Evolutionary conservation across 2,888 invertebrate genomes (phyloP).

Genomic region (Hemicrepidius hirtus): DNA sequence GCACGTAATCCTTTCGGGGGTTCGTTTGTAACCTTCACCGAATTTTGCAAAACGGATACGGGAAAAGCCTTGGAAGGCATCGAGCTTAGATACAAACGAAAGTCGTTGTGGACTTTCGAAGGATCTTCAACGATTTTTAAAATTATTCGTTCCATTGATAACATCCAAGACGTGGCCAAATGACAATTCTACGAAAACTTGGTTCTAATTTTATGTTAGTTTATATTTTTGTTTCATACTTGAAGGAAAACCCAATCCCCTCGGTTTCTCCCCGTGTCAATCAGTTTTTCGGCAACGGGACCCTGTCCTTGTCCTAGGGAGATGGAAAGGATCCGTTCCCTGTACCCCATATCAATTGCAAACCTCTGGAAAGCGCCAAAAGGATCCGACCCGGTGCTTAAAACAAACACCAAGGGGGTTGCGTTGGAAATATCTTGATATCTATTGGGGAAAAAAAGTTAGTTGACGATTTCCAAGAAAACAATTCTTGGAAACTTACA

Average conservation of each 20-base stretch:
- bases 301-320: conserved; percentile 95
- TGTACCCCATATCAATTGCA: conserved; percentile 83
- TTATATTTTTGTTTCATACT: conserved; percentile 72
- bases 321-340: conserved; percentile 84
- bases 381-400: conserved; percentile 93
- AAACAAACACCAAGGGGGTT: conserved; percentile 89
- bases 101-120: conserved; percentile 80
- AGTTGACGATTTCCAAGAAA: too few species aligned
- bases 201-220: not conserved
- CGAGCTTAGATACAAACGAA: conserved; percentile 90
- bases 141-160: conserved; percentile 85
- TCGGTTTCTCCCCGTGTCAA: conserved; percentile 79
- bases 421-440: conserved; percentile 82
- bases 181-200: conserved; percentile 87
- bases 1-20: conserved; percentile 94
- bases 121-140: conserved; percentile 81
- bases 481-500: too few species aligned
- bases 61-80: conserved; percentile 93
- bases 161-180: conserved; percentile 95
- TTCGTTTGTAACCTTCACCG: conserved; percentile 95
- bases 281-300: conserved; percentile 88
- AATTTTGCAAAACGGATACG: conserved; percentile 92
- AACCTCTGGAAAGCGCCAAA: conserved; percentile 89
- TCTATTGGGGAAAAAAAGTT: conserved; percentile 74
- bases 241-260: conserved; percentile 95